Percentiles rank a stretch among this genome's conserved stretches.
phyloP scores from a whole-genome alignment of 2,888 invertebrate genomes.

The Cosmopolites sordidus region DNA sequence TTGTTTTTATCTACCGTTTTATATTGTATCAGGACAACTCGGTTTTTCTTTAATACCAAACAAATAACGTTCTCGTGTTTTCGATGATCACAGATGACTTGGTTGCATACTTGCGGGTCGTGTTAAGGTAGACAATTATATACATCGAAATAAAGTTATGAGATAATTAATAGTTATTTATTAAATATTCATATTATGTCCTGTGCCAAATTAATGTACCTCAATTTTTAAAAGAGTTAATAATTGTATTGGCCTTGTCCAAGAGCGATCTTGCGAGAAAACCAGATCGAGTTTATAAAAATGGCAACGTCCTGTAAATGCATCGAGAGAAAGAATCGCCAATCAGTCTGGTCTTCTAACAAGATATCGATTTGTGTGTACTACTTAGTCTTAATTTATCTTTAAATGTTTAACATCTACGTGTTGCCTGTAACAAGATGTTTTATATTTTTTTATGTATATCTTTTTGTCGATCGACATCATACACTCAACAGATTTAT shows the following conservation, averaged over 20 bases:
- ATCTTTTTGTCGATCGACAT: background rate
- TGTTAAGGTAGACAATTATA: constrained; percentile 24
- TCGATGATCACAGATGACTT: too few species aligned
- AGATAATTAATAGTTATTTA: constrained; percentile 27
- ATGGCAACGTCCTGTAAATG: background rate
- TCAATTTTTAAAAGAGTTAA: constrained; percentile 47
- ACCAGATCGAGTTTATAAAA: too few species aligned
- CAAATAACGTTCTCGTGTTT: too few species aligned
- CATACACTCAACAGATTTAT: background rate
- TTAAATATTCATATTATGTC: constrained; percentile 39
- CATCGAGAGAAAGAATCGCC: background rate
- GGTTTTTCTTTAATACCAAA: too few species aligned
- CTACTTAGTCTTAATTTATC: constrained; percentile 20
- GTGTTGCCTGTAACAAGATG: constrained; percentile 37
- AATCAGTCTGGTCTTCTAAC: background rate
- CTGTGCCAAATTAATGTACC: constrained; percentile 79
- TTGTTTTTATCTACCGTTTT: too few species aligned
- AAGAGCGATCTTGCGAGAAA: background rate
- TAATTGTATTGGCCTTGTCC: constrained; percentile 16
- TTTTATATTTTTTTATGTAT: constrained; percentile 42
- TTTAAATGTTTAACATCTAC: constrained; percentile 47
- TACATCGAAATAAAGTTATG: constrained; percentile 32
- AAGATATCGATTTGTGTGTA: background rate
- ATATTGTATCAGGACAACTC: too few species aligned
- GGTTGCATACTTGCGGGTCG: constrained; percentile 13